These are phyloP conservation scores for Cygnus olor DNA, from an alignment of 2,797 vertebrate genomes.

Conservation along the genomic window DNA sequence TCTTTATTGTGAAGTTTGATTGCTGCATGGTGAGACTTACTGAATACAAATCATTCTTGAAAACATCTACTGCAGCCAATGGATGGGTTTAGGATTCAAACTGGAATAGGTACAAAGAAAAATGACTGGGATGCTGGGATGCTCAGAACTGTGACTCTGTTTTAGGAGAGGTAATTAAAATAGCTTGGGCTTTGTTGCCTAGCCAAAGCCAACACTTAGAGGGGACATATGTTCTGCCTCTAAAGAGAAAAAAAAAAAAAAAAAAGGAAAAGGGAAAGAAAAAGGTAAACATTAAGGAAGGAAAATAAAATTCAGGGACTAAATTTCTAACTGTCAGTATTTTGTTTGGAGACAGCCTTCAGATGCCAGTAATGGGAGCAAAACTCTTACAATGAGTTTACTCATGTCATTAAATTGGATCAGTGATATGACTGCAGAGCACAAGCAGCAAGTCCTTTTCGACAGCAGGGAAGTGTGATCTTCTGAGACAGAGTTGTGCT, in stretches of 20 bases:
- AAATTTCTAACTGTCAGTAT: not conserved
- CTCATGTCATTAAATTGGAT: constrained; percentile 14
- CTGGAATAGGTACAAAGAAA: not conserved
- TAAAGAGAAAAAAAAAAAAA: fast-evolving
- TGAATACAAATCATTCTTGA: not conserved
- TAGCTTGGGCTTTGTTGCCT: not conserved
- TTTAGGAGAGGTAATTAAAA: not conserved
- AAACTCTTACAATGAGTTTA: not conserved
- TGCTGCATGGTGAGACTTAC: not conserved
- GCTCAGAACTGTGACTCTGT: not conserved
- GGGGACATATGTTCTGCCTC: not conserved
- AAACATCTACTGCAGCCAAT: not conserved
- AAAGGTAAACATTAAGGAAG: not conserved
- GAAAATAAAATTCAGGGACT: not conserved
- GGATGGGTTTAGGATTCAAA: not conserved
- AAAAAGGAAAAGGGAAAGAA: not conserved
- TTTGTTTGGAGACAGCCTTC: not conserved
- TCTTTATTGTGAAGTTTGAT: not conserved
- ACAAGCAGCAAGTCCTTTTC: not conserved
- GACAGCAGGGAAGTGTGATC: not conserved
- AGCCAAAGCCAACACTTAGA: not conserved
- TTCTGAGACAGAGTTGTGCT: not conserved
- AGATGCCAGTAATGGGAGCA: not conserved
- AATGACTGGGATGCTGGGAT: not conserved
- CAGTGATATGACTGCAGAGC: not conserved